These are phyloP conservation scores for Asbolus verrucosus DNA, from an alignment of 1,140 invertebrate species.

Conservation along the genomic window DNA sequence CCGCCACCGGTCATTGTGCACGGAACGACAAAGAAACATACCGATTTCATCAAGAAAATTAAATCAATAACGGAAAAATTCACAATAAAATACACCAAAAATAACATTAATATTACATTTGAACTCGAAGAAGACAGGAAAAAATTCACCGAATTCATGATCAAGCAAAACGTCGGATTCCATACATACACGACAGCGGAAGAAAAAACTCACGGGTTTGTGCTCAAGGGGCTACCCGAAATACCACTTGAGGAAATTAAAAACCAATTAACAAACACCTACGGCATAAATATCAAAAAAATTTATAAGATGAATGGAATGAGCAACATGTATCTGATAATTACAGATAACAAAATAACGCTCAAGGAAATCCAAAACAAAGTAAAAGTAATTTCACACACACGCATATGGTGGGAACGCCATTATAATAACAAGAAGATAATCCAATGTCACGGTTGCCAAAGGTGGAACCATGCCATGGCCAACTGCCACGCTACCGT, in stretches of 20 bases:
- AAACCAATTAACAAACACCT: too few relatives aligned
- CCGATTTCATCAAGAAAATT: too few relatives aligned
- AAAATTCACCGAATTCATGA: too few relatives aligned
- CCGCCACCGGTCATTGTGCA: too few relatives aligned
- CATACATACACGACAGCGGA: conserved; percentile 23
- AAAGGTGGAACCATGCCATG: conserved; percentile 53
- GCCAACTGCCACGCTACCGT: conserved; percentile 45
- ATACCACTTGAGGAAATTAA: too few relatives aligned
- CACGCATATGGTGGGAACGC: conserved; percentile 22
- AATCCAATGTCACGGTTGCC: conserved; percentile 57
- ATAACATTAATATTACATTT: too few relatives aligned
- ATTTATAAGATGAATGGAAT: conserved; percentile 25
- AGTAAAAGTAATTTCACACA: not conserved
- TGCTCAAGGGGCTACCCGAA: too few relatives aligned
- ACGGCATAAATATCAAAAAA: not conserved
- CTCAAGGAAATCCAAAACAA: not conserved
- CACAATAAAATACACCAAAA: too few relatives aligned
- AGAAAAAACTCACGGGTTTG: conserved; percentile 34
- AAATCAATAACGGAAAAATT: too few relatives aligned
- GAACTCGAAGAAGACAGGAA: too few relatives aligned
- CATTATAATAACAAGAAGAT: conserved; percentile 31
- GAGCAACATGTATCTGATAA: conserved; percentile 19
- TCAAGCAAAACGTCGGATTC: conserved; percentile 16
- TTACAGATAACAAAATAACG: not conserved
- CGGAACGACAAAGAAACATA: too few relatives aligned